phyloP scores from a whole-genome alignment of 2,888 invertebrate species.

The Diabrotica balteata region DNA sequence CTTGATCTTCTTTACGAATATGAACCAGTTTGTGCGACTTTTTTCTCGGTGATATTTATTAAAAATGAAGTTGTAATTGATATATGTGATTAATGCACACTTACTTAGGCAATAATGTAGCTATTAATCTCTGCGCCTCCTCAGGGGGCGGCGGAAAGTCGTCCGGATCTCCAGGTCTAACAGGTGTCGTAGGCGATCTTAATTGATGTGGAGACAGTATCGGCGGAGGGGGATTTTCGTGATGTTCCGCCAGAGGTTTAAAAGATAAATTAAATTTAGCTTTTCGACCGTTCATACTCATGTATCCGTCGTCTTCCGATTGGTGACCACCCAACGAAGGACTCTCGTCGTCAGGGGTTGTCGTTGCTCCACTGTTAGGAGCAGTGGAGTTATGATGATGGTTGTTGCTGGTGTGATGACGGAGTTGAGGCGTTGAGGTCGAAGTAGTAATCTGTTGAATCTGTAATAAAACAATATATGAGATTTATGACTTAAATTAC shows the following conservation, averaged over 20 bases:
- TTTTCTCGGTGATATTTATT: no score
- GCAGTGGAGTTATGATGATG: conserved; percentile 33
- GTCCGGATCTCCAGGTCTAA: conserved; percentile 55
- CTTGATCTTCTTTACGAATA: no score
- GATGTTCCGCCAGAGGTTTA: conserved; percentile 69
- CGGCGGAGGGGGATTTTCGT: conserved; percentile 49
- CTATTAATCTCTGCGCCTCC: conserved; percentile 78
- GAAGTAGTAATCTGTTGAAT: conserved; percentile 58
- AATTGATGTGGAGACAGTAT: conserved; percentile 18
- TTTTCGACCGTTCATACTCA: conserved; percentile 82
- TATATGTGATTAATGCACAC: conserved; percentile 39
- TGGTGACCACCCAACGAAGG: conserved; percentile 79
- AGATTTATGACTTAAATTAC: no score
- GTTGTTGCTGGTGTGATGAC: conserved; percentile 58
- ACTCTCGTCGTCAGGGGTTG: conserved; percentile 71
- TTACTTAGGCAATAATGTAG: conserved; percentile 78
- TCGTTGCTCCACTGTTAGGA: conserved; percentile 46
- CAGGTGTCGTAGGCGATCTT: conserved; percentile 16
- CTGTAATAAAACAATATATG: conserved; percentile 18
- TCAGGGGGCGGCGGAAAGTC: conserved; percentile 78
- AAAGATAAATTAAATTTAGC: conserved; percentile 62
- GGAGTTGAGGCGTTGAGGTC: conserved; percentile 55
- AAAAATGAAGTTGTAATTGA: no score
- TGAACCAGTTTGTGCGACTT: no score
- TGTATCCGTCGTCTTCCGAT: conserved; percentile 90